Percentiles rank a stretch among this genome's conserved stretches.
phyloP scores from a whole-genome alignment of 2,113 vertebrate species.

The Illadopsis cleaveri region DNA sequence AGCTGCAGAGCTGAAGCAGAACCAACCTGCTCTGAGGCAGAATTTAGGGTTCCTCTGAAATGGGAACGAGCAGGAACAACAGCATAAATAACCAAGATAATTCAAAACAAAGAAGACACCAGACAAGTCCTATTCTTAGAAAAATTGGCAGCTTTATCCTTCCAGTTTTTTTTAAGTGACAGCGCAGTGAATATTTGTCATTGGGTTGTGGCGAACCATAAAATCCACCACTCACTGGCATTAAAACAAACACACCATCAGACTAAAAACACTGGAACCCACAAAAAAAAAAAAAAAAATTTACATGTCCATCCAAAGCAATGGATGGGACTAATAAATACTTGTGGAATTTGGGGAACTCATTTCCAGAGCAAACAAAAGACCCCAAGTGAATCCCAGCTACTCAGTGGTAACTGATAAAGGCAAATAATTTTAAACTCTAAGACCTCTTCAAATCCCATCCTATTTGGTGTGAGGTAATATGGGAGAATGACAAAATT shows the following conservation, averaged over 20 bases:
- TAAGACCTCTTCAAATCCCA: neutral
- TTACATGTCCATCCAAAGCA: neutral
- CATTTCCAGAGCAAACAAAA: neutral
- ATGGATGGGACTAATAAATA: neutral
- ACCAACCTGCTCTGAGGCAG: neutral
- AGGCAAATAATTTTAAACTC: neutral
- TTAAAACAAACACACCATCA: neutral
- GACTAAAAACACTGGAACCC: neutral
- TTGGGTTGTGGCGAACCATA: neutral
- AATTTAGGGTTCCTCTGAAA: neutral
- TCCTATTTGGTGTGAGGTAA: neutral
- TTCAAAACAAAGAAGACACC: neutral
- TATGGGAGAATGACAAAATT: neutral
- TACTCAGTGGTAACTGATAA: neutral
- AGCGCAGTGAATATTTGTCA: neutral
- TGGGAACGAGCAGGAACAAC: neutral
- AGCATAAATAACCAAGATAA: neutral
- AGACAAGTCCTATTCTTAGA: neutral
- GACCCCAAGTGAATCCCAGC: neutral
- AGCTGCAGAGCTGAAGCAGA: neutral
- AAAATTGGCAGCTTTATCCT: neutral
- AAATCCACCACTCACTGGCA: neutral
- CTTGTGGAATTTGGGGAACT: neutral
- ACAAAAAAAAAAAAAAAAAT: neutral
- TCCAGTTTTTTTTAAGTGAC: neutral